These are phyloP conservation scores for Bombus sylvicola DNA, from an alignment of 1,140 invertebrate species.

Conservation along the genomic window DNA sequence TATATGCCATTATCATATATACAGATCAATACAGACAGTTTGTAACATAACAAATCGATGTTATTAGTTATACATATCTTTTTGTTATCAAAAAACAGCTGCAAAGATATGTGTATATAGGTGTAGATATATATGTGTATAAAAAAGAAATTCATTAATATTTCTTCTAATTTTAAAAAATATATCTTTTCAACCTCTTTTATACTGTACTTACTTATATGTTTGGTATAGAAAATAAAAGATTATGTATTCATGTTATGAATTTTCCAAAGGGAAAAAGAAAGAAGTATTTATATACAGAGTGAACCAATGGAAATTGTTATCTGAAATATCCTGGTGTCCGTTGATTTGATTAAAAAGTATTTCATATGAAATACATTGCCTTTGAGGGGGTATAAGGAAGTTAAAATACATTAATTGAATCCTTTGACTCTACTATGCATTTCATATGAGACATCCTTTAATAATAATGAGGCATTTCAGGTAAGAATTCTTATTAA, in stretches of 20 bases:
- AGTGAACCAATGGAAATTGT: not conserved
- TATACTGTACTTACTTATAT: constrained; percentile 30
- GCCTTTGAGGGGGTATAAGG: too few species aligned
- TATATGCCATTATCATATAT: constrained; percentile 55
- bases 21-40: constrained; percentile 46
- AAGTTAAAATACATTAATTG: too few species aligned
- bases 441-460: too few species aligned
- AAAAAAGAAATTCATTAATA: constrained; percentile 9
- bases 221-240: constrained; percentile 29
- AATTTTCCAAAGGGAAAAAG: constrained; percentile 12
- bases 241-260: not conserved
- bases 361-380: not conserved
- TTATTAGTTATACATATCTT: constrained; percentile 37
- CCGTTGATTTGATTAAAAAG: not conserved
- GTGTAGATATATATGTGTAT: not conserved
- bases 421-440: too few species aligned
- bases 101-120: constrained; percentile 15
- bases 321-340: not conserved
- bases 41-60: constrained; percentile 59
- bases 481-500: not conserved
- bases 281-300: not conserved
- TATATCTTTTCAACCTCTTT: constrained; percentile 27
- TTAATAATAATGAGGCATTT: not conserved
- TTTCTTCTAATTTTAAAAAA: constrained; percentile 20
- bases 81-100: constrained; percentile 35